Percentiles rank a stretch among this genome's conserved stretches.
phyloP scores from a whole-genome alignment of 1,140 invertebrate genomes.

The Batillaria attramentaria region DNA sequence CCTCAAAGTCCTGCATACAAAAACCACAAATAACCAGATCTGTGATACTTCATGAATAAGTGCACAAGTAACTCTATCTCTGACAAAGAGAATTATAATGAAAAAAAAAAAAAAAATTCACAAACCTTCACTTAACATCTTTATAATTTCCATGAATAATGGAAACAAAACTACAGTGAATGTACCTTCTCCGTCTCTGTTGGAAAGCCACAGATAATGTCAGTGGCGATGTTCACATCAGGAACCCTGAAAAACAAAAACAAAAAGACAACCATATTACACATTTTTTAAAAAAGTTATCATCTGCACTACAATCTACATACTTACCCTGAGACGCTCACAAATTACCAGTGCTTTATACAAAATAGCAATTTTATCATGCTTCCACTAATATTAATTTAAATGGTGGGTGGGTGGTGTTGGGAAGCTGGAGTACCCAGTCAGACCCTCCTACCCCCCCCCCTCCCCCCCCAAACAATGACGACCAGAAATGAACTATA shows the following conservation, averaged over 20 bases:
- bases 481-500: no score
- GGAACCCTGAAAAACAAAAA: constrained; percentile 78
- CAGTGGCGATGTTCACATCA: constrained; percentile 94
- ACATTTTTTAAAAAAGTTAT: background rate
- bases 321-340: no score
- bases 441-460: no score
- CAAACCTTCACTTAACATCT: background rate
- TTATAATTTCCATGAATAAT: background rate
- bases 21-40: background rate
- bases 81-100: background rate
- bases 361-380: no score
- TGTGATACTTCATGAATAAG: background rate
- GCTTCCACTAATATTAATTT: no score
- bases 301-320: no score
- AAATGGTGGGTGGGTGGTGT: no score
- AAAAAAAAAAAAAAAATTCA: constrained; percentile 12
- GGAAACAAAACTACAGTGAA: background rate
- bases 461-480: no score
- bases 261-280: background rate
- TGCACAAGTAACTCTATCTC: background rate
- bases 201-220: constrained; percentile 99
- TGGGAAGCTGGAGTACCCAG: no score
- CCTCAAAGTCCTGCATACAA: constrained; percentile 83
- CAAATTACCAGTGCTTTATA: no score
- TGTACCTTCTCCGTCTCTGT: constrained; percentile 87